Conservation (phyloP, 2,797 vertebrate species). For the Babyrousa celebensis region DNA sequence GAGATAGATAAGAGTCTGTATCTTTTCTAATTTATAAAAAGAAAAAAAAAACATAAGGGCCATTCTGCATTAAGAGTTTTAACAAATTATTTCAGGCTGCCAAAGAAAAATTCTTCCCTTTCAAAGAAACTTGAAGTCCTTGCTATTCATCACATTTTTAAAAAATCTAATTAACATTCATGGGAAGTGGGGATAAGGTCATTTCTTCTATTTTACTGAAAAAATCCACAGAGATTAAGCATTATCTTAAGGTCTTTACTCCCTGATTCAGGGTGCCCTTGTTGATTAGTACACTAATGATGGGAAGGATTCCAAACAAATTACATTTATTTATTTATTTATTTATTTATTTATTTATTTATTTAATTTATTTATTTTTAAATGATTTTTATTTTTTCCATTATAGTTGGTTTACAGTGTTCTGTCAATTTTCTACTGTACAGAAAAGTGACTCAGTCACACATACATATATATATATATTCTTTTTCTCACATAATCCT, state of each 20-base stretch:
- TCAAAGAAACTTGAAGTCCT: constrained; percentile 42
- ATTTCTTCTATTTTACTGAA: constrained; percentile 50
- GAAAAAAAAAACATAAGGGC: background rate
- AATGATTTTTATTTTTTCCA: too few relatives aligned
- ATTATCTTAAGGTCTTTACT: constrained; percentile 34
- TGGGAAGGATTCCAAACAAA: constrained; percentile 35
- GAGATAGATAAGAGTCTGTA: background rate
- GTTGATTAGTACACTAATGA: constrained; percentile 35
- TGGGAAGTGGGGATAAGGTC: background rate
- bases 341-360: too few relatives aligned
- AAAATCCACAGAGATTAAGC: background rate
- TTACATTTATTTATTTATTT: background rate
- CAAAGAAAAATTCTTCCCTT: constrained; percentile 25
- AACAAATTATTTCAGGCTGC: constrained; percentile 11
- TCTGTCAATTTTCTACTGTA: too few relatives aligned
- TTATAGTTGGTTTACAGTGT: too few relatives aligned
- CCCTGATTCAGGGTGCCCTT: background rate
- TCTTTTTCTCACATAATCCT: too few relatives aligned
- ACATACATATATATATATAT: too few relatives aligned
- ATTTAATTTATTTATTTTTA: too few relatives aligned
- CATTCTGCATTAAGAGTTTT: constrained; percentile 15
- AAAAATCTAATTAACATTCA: constrained; percentile 51
- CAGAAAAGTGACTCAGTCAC: too few relatives aligned
- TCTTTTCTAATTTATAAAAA: background rate
- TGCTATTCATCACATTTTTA: constrained; percentile 45